These are phyloP conservation scores for Parnassius smintheus DNA, from an alignment of 2,888 invertebrate genomes.

Conservation along the genomic window DNA sequence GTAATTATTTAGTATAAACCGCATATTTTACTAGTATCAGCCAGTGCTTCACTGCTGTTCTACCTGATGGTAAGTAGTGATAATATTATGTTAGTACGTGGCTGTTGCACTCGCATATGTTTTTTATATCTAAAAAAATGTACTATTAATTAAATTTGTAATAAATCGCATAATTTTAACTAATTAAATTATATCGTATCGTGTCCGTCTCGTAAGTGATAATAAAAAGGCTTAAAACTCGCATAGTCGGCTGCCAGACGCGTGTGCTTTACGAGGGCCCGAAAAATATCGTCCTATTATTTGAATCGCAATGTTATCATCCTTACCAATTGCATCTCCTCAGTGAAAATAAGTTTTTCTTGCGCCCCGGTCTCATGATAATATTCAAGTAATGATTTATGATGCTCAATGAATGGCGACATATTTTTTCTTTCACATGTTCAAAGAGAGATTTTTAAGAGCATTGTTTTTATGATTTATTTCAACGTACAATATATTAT, in stretches of 20 bases:
- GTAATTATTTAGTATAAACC: no score
- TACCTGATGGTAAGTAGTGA: no score
- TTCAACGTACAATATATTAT: no score
- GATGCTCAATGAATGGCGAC: constrained; percentile 3
- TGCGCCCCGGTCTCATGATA: constrained; percentile 35
- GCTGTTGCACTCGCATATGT: no score
- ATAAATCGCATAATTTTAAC: no score
- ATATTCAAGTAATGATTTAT: constrained; percentile 31
- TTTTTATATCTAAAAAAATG: no score
- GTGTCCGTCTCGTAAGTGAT: constrained; percentile 30
- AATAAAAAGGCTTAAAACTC: constrained; percentile 30
- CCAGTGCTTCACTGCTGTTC: no score
- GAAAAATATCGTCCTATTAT: constrained; percentile 58
- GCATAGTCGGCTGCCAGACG: constrained; percentile 55
- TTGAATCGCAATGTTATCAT: constrained; percentile 64
- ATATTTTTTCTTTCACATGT: constrained; percentile 9
- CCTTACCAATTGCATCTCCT: constrained; percentile 39
- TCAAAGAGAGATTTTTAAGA: no score
- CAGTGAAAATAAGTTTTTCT: constrained; percentile 40
- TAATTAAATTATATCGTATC: constrained; percentile 22
- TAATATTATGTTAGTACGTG: no score
- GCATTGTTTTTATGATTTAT: no score
- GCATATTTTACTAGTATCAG: no score
- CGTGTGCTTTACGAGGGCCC: constrained; percentile 62
- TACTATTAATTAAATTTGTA: no score